Conservation (phyloP, 2,888 invertebrate species). For the Acanthosepion esculentum region DNA sequence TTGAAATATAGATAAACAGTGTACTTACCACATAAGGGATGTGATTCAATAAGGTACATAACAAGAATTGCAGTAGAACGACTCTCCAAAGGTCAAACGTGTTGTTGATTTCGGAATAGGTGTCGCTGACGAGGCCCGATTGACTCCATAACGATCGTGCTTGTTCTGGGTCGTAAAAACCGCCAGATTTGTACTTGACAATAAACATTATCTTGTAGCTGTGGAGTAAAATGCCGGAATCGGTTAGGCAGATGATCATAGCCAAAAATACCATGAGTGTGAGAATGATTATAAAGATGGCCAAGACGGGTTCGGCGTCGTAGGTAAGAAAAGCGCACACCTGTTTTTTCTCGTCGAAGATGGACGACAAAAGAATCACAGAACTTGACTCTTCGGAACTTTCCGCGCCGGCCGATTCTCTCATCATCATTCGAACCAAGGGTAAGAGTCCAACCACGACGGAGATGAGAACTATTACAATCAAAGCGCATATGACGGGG, state of each 20-base stretch:
- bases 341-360: background rate
- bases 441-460: background rate
- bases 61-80: background rate
- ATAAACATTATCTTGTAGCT: slow-evolving; percentile 37
- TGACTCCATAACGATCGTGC: background rate
- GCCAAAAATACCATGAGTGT: slow-evolving; percentile 24
- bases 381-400: background rate
- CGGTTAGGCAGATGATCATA: background rate
- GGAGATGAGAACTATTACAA: background rate
- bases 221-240: slow-evolving; percentile 23
- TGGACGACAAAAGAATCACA: background rate
- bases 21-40: slow-evolving; percentile 37
- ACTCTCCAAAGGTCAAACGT: slow-evolving; percentile 40
- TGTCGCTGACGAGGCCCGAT: slow-evolving; percentile 34
- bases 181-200: slow-evolving; percentile 39
- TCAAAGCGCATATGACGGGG: background rate
- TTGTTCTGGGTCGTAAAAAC: slow-evolving; percentile 15
- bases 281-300: background rate
- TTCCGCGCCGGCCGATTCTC: background rate
- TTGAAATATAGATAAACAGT: background rate
- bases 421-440: background rate
- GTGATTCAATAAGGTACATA: background rate
- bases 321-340: background rate
- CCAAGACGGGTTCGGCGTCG: background rate
- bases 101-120: slow-evolving; percentile 24